A percentile compares a stretch with the other conserved stretches of the same genome.
phyloP scores from a whole-genome alignment of 2,888 invertebrate genomes.

The Creontiades dilutus region DNA sequence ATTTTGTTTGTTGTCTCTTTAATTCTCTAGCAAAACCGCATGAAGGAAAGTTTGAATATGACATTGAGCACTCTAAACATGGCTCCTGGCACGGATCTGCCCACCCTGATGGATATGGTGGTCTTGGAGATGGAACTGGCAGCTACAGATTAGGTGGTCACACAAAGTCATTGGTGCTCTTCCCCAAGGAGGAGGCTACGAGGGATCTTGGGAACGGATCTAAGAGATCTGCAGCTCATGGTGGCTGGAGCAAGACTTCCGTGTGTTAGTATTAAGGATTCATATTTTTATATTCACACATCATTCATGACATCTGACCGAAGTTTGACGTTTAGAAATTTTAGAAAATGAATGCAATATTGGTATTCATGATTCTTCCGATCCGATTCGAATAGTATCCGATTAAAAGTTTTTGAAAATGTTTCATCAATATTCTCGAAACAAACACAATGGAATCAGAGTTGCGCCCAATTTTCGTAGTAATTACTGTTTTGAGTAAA shows the following conservation, averaged over 20 bases:
- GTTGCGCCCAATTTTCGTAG: no score
- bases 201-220: neutral
- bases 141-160: conserved; percentile 68
- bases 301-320: no score
- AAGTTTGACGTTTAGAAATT: no score
- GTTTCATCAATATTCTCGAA: no score
- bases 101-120: conserved; percentile 73
- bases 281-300: no score
- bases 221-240: conserved; percentile 40
- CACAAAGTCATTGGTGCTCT: conserved; percentile 70
- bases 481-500: no score
- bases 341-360: no score
- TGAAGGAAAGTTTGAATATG: conserved; percentile 70
- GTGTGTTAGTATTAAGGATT: conserved; percentile 32
- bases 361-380: no score
- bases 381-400: no score
- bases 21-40: conserved; percentile 56
- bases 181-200: conserved; percentile 67
- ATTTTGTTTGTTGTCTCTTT: neutral
- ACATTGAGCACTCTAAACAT: conserved; percentile 71
- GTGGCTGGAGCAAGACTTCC: conserved; percentile 41
- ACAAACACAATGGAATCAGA: no score
- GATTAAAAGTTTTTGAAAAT: no score
- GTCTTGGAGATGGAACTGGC: conserved; percentile 74
- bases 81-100: conserved; percentile 73